Evolutionary conservation across 2,888 invertebrate species (phyloP).

Genomic region (Campoletis raptor): DNA sequence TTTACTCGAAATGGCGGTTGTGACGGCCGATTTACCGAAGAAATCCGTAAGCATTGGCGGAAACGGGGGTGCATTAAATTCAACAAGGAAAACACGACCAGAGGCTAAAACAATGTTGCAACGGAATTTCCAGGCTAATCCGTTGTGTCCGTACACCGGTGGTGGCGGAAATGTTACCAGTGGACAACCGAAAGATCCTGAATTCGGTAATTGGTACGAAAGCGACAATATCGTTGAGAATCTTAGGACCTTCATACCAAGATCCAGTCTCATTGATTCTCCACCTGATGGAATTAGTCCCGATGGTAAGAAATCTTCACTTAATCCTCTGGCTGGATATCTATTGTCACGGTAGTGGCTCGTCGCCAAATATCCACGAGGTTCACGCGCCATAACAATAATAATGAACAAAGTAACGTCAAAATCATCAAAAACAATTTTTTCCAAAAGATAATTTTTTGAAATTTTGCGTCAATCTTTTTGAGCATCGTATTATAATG

Average conservation of each 20-base stretch:
- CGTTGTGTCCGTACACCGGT: conserved; percentile 85
- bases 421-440: no score
- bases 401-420: no score
- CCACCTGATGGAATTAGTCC: conserved; percentile 86
- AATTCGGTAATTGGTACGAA: conserved; percentile 88
- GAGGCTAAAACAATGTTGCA: conserved; percentile 20
- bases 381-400: no score
- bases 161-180: conserved; percentile 72
- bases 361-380: no score
- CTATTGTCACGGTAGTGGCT: no score
- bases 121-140: conserved; percentile 81
- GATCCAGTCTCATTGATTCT: conserved; percentile 87
- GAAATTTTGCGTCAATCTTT: no score
- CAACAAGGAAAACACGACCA: not conserved
- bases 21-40: conserved; percentile 84
- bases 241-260: conserved; percentile 89
- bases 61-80: conserved; percentile 10
- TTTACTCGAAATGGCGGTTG: conserved; percentile 93
- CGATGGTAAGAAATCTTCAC: conserved; percentile 86
- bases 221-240: conserved; percentile 92
- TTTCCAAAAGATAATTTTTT: no score
- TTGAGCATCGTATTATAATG: no score
- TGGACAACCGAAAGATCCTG: conserved; percentile 86
- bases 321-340: conserved; percentile 21
- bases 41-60: conserved; percentile 82